phyloP scores from a whole-genome alignment of 2,797 vertebrate genomes.

The Darevskia nairensis region DNA sequence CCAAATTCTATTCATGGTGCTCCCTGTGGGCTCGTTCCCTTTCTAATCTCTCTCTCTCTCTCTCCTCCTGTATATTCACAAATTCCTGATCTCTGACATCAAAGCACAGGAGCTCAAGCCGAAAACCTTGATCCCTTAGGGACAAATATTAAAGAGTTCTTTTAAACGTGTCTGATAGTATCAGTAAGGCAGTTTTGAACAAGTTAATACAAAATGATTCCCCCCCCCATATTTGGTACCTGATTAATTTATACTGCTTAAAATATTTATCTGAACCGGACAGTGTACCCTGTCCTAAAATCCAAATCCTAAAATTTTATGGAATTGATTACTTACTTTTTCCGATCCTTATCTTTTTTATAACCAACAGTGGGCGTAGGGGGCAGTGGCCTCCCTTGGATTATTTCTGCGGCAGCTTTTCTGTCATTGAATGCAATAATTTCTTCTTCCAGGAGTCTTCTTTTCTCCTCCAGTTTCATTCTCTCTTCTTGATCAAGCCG shows the following conservation, averaged over 20 bases:
- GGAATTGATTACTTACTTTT: constrained; percentile 83
- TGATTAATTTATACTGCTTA: constrained; percentile 17
- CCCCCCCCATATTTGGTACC: constrained; percentile 10
- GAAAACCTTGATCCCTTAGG: constrained; percentile 67
- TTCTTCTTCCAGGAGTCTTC: constrained; percentile 87
- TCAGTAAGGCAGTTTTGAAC: constrained; percentile 30
- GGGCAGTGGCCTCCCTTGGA: constrained; percentile 82
- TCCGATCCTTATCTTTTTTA: constrained; percentile 90
- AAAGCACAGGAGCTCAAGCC: constrained; percentile 69
- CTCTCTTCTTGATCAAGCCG: constrained; percentile 87
- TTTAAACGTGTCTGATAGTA: constrained; percentile 49
- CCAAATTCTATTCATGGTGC: constrained; percentile 54
- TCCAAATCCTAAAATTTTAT: background rate
- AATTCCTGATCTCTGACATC: constrained; percentile 70
- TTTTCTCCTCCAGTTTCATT: constrained; percentile 86
- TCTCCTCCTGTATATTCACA: constrained; percentile 51
- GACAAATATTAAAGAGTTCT: constrained; percentile 59
- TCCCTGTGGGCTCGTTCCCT: constrained; percentile 56
- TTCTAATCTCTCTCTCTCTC: constrained; percentile 67
- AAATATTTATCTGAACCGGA: background rate
- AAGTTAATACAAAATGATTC: constrained; percentile 33
- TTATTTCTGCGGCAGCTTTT: constrained; percentile 83
- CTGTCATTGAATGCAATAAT: constrained; percentile 85
- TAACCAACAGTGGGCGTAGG: constrained; percentile 75
- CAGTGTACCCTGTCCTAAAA: constrained; percentile 18